phyloP scores from a whole-genome alignment of 2,888 invertebrate genomes.

The Phania funesta region DNA sequence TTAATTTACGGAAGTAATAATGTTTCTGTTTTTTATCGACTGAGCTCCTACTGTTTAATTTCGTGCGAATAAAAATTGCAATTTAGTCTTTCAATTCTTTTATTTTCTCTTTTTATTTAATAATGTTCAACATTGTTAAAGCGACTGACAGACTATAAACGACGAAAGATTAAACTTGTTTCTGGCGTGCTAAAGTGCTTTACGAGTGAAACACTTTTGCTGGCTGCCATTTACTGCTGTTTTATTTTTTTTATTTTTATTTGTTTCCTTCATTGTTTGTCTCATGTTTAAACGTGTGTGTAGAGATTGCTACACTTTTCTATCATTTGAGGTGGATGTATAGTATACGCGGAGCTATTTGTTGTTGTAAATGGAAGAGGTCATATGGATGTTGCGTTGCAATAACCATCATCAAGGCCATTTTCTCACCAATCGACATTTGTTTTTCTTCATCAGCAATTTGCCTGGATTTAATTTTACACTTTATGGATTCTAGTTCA shows the following conservation, averaged over 20 bases:
- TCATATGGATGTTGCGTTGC: neutral
- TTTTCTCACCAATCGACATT: constrained; percentile 16
- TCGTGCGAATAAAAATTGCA: constrained; percentile 28
- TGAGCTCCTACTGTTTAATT: constrained; percentile 38
- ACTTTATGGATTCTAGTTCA: no score
- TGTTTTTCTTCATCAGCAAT: neutral
- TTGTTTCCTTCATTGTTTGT: neutral
- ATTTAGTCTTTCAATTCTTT: neutral
- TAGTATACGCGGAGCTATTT: neutral
- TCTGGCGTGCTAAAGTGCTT: neutral
- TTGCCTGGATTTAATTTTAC: neutral
- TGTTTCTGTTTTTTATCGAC: neutral
- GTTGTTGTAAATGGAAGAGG: neutral
- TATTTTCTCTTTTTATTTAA: constrained; percentile 17
- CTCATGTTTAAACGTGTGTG: neutral
- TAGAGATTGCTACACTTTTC: constrained; percentile 3
- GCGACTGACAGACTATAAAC: neutral
- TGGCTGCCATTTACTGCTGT: neutral
- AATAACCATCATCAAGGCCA: constrained; percentile 23
- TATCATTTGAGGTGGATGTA: constrained; percentile 16
- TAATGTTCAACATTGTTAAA: constrained; percentile 16
- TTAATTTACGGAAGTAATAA: no score
- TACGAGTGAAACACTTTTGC: constrained; percentile 24
- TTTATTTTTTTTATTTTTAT: neutral
- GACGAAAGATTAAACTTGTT: constrained; percentile 33